Conservation (phyloP, 1,140 invertebrate species). For the Ceratina japonica region DNA sequence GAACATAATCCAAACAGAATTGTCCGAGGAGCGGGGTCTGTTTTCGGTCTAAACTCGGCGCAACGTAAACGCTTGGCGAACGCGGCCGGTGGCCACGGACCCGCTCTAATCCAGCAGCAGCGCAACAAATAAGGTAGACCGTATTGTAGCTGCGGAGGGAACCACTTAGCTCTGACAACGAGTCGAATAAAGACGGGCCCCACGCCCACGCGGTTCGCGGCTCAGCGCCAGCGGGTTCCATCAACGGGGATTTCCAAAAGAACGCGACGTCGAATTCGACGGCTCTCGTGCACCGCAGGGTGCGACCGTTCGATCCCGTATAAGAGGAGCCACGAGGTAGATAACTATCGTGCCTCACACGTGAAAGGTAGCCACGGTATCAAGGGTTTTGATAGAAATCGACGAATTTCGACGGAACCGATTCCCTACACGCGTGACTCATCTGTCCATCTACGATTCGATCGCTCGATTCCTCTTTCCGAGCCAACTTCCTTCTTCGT, state of each 20-base stretch:
- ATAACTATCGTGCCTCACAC: slow-evolving; percentile 46
- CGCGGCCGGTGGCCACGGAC: slow-evolving; percentile 8
- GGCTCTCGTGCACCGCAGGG: slow-evolving; percentile 45
- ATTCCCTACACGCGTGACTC: slow-evolving; percentile 52
- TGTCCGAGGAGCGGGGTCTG: not conserved
- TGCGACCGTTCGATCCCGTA: slow-evolving; percentile 36
- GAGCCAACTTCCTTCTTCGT: not conserved
- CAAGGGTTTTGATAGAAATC: slow-evolving; percentile 43
- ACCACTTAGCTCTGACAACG: slow-evolving; percentile 44
- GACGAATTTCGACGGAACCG: slow-evolving; percentile 47
- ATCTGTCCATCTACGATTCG: slow-evolving; percentile 44
- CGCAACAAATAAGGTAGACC: slow-evolving; percentile 37
- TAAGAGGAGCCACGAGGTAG: slow-evolving; percentile 36
- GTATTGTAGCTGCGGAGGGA: slow-evolving; percentile 8
- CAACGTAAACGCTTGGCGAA: slow-evolving; percentile 12
- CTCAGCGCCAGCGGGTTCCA: slow-evolving; percentile 34
- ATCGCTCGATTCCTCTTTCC: slow-evolving; percentile 4
- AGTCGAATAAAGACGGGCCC: slow-evolving; percentile 49
- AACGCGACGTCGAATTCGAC: slow-evolving; percentile 2
- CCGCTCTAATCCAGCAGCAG: slow-evolving; percentile 43
- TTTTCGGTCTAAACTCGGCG: not conserved
- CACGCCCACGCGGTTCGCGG: slow-evolving; percentile 42
- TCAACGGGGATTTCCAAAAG: slow-evolving; percentile 52
- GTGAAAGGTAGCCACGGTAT: slow-evolving; percentile 26
- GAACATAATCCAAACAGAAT: not conserved